Conservation (phyloP, 2,113 vertebrate species). For the Sylvia atricapilla region DNA sequence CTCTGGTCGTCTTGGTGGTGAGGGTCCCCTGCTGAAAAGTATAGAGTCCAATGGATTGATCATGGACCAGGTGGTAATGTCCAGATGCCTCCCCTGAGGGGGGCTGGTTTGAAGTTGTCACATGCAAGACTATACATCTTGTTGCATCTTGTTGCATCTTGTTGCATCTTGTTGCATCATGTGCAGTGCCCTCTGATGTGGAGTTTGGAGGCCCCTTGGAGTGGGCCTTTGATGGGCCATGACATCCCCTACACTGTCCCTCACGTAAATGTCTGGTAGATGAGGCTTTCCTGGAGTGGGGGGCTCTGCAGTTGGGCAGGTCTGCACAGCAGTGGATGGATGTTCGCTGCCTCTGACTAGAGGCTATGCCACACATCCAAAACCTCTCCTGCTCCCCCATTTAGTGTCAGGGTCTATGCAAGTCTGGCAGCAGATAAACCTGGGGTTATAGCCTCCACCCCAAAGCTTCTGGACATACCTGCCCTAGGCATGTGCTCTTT, state of each 20-base stretch:
- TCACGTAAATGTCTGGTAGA: neutral
- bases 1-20: neutral
- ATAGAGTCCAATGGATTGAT: neutral
- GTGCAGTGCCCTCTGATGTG: neutral
- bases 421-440: neutral
- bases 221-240: neutral
- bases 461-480: neutral
- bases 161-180: neutral
- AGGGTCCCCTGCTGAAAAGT: neutral
- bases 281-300: neutral
- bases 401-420: neutral
- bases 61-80: neutral
- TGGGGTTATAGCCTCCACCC: neutral
- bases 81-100: neutral
- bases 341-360: neutral
- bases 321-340: neutral
- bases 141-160: neutral
- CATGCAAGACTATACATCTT: neutral
- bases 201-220: neutral
- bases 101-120: neutral
- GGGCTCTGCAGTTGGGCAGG: neutral
- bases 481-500: fast-evolving
- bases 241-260: neutral
- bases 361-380: neutral
- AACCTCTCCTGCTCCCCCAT: neutral